Base-by-base conservation (phyloP, 2,113 vertebrate genomes). In the Morone saxatilis region DNA sequence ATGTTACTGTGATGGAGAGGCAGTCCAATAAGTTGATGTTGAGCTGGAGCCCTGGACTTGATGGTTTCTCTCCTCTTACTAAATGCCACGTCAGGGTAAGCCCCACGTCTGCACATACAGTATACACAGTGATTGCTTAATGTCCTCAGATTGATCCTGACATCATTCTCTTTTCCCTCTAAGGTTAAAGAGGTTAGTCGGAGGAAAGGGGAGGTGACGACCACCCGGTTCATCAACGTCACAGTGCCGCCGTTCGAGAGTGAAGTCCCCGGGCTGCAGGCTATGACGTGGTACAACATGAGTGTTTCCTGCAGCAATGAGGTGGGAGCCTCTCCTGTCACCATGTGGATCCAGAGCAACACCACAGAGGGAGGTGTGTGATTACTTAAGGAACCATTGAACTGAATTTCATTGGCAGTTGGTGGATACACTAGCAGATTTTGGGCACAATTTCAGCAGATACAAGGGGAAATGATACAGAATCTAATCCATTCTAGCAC, bases 321-420 rank as follows among this genome's bases (percentile, higher is more conserved):
- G 84, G 92, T 99, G 0, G 97, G 97, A 61, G 90, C 94, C 86
- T 99, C 98, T 0, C 20, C 84, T 0, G 53, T 92, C 67, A 96
- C 95, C 85, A 79, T 87, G 63, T 97, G 97, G 97, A 84, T 97
- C 83, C 94, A 90, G 0, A 94, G 94, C 94, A 97, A 95, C 92
- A 99, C 98, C 6, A 97, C 96, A 0, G 98, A 99, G 91, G 97
- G 96, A 96, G 97, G 98, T 99, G 93, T 91, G 92, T 82, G 38
- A 19, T 43, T 11, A 36, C 12, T 61, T 4, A 20, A 63, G 43
- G 45, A 76, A 22, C 7, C 3, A 2, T 60, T 51, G 14, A 71
- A 60, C 4, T 25, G n/a, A 74, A 62, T 56, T 16, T 41, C 22
- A 5, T 20, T 57, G 8, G 16, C 13, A 45, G 51, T 66, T 71